These are phyloP conservation scores for Halichoeres trimaculatus DNA, from an alignment of 2,113 vertebrate genomes.

Conservation along the genomic window DNA sequence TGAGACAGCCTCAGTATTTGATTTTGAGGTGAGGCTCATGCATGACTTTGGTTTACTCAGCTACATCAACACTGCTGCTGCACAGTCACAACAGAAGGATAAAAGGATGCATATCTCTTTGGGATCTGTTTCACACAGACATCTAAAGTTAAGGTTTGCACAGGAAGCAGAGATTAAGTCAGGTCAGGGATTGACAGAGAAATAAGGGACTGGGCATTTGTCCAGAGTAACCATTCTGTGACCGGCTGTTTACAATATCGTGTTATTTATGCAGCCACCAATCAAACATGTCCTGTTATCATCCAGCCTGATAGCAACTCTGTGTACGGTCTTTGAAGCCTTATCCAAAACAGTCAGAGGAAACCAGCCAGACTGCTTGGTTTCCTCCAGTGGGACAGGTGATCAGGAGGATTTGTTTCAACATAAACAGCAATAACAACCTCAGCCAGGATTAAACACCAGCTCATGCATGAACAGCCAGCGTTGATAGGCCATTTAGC, in stretches of 20 bases:
- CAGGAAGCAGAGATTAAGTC: constrained; percentile 8
- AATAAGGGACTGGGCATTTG: constrained; percentile 5
- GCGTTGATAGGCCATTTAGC: not conserved
- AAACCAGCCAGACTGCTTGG: constrained; percentile 40
- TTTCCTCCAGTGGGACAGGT: constrained; percentile 15
- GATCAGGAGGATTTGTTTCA: constrained; percentile 35
- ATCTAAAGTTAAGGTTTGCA: not conserved
- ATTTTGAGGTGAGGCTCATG: not conserved
- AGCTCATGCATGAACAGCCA: not conserved
- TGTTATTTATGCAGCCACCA: constrained; percentile 44
- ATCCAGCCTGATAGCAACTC: constrained; percentile 14
- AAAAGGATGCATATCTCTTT: not conserved
- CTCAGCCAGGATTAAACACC: constrained; percentile 8
- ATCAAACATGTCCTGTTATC: constrained; percentile 36
- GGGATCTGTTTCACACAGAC: not conserved
- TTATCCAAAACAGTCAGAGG: constrained; percentile 27
- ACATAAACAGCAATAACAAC: not conserved
- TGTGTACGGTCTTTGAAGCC: constrained; percentile 32
- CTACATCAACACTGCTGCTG: not conserved
- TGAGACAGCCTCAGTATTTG: not conserved
- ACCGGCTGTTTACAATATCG: constrained; percentile 8
- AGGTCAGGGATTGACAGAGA: not conserved
- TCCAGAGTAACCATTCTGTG: constrained; percentile 18
- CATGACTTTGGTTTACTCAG: not conserved
- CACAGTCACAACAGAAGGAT: not conserved